Conservation (phyloP, 2,797 vertebrate genomes). For the Eulemur mongoz region DNA sequence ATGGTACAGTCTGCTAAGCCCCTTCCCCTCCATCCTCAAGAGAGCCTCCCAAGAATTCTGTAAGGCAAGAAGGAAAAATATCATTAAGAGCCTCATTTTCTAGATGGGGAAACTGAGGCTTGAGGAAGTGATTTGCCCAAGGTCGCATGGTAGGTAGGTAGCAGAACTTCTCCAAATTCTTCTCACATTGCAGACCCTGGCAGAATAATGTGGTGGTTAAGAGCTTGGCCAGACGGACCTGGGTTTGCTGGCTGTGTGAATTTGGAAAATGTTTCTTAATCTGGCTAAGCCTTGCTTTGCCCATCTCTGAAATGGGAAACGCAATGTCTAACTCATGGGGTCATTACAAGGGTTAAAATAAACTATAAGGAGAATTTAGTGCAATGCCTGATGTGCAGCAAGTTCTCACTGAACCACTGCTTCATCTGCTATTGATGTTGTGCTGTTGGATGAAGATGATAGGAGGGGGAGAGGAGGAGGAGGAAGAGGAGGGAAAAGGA, state of each 20-base stretch:
- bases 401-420: accelerated
- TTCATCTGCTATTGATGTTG: not conserved
- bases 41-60: not conserved
- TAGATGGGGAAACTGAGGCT: not conserved
- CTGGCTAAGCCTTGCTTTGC: not conserved
- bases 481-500: not conserved
- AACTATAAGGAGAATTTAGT: not conserved
- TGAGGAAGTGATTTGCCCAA: not conserved
- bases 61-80: not conserved
- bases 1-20: not conserved
- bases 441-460: accelerated
- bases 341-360: not conserved
- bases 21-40: not conserved
- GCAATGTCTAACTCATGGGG: not conserved
- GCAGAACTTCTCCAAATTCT: not conserved
- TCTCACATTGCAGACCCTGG: not conserved
- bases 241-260: not conserved
- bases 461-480: not conserved
- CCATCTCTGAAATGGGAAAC: slow-evolving; percentile 17
- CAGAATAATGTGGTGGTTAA: not conserved
- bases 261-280: not conserved
- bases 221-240: not conserved
- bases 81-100: not conserved
- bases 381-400: not conserved
- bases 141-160: not conserved